Evolutionary conservation across 2,888 invertebrate species (phyloP).

Genomic region (Scrobipalpa costella): DNA sequence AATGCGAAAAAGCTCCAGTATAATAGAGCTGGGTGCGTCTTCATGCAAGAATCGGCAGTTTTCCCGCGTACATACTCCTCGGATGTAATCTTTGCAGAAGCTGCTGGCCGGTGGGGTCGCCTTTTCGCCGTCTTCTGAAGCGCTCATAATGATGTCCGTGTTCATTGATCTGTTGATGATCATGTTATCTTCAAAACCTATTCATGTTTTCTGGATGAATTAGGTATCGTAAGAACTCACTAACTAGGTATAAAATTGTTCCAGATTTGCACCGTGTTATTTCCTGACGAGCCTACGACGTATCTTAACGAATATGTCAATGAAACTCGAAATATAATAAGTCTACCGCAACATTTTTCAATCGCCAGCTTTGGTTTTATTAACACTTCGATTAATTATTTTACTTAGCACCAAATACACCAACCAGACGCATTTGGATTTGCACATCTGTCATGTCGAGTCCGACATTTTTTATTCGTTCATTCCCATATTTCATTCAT

Average conservation of each 20-base stretch:
- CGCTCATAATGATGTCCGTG: slow-evolving; percentile 49
- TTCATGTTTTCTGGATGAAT: neutral
- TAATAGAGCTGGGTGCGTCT: slow-evolving; percentile 56
- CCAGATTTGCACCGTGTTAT: neutral
- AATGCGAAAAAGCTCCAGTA: slow-evolving; percentile 74
- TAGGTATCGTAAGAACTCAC: neutral
- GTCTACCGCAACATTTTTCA: neutral
- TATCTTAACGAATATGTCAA: neutral
- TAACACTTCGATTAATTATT: neutral
- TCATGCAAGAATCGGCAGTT: slow-evolving; percentile 75
- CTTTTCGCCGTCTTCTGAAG: slow-evolving; percentile 55
- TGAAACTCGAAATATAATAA: too few relatives aligned
- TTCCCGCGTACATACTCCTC: slow-evolving; percentile 78
- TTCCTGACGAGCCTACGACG: too few relatives aligned
- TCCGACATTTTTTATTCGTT: neutral
- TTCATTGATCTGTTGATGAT: slow-evolving; percentile 45
- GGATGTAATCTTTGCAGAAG: slow-evolving; percentile 76
- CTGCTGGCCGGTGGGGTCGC: slow-evolving; percentile 43
- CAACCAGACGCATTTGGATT: neutral
- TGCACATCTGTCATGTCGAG: too few relatives aligned
- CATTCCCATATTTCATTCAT: neutral
- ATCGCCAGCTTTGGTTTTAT: neutral
- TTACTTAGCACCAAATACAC: neutral
- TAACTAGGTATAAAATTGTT: too few relatives aligned
- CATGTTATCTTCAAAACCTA: slow-evolving; percentile 39